Evolutionary conservation across 1,140 invertebrate species (phyloP), one percentile per base, ranked within the genome.

Genomic region (Achroia grisella): DNA sequence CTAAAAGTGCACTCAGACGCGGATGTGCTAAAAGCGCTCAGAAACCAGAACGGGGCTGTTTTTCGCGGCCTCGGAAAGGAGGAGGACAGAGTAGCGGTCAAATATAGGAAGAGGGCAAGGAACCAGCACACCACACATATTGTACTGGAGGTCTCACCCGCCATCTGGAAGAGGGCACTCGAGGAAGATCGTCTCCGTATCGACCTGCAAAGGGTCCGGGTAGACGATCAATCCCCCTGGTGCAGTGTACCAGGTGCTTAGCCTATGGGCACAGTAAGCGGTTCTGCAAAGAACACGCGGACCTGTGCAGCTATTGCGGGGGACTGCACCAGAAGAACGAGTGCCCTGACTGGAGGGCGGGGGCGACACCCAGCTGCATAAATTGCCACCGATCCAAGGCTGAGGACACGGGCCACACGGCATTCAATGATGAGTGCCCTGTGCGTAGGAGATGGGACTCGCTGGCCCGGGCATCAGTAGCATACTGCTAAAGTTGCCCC

Each of bases 261-360:
- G 49, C 44, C 4, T 62, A 47, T 31, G 59, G 59, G 0, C 58
- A 56, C 12, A 33, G 28, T 1, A 50, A 40, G 10, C 10, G 13
- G 8, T 13, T 44, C 1, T 56, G 53, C 30, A 34, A 14, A 8
- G 47, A 48, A 8, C 4, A 13, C n/a, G 14, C 4, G 8, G 45
- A 46, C 5, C 1, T 28, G 1, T 56, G 48, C 15, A 44, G 43
- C 31, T 44, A 56, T 37, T 61, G 52, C 12, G 41, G 46, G 0
- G 52, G 44, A 0, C 17, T 17, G 0, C 54, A 56, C 15, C 10
- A 31, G 8, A 44, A 17, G 15, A 8, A 33, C 4, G 41, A 53
- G 8, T 53, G 51, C 28, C 3, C 13, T 2, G 39, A 36, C 1
- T 35, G 23, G n/a, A 3, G 10, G n/a, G 31, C 10, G 1, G 42